A percentile compares a stretch with the other conserved stretches of the same genome.
Conservation (phyloP, 1,140 invertebrate genomes). For the Philotrypesis tridentata region DNA sequence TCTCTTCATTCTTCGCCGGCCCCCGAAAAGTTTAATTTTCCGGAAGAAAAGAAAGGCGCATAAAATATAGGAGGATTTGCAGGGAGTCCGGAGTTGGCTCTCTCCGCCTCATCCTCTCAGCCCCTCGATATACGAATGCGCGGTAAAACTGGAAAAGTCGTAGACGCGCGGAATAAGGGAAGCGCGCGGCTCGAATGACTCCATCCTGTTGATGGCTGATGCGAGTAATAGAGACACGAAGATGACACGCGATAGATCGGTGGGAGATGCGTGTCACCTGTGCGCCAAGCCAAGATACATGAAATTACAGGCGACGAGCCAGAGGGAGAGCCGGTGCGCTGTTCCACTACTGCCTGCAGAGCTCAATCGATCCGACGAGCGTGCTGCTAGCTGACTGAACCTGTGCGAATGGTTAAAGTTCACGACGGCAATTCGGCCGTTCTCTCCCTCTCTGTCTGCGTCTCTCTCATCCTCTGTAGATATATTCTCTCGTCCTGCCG, state of each 20-base stretch:
- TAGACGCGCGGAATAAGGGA: neutral
- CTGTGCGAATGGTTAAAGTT: slow-evolving; percentile 43
- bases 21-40: no score
- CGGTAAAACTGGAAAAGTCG: no score
- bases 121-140: no score
- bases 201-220: neutral
- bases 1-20: no score
- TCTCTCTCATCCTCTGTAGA: slow-evolving; percentile 9
- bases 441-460: no score
- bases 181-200: neutral
- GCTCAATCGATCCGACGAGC: slow-evolving; percentile 34
- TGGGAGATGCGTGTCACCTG: slow-evolving; percentile 10
- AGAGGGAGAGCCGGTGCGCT: neutral
- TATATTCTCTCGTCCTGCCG: slow-evolving; percentile 15
- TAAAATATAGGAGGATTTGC: no score
- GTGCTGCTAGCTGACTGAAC: slow-evolving; percentile 28
- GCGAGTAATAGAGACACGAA: neutral
- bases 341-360: slow-evolving; percentile 4
- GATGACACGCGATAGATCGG: neutral
- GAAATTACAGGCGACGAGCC: slow-evolving; percentile 5
- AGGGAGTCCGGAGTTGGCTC: no score
- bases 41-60: no score
- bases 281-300: slow-evolving; percentile 12
- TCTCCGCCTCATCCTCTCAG: no score
- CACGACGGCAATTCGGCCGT: slow-evolving; percentile 42